phyloP scores from a whole-genome alignment of 2,113 vertebrate species.

The Plectropomus leopardus region DNA sequence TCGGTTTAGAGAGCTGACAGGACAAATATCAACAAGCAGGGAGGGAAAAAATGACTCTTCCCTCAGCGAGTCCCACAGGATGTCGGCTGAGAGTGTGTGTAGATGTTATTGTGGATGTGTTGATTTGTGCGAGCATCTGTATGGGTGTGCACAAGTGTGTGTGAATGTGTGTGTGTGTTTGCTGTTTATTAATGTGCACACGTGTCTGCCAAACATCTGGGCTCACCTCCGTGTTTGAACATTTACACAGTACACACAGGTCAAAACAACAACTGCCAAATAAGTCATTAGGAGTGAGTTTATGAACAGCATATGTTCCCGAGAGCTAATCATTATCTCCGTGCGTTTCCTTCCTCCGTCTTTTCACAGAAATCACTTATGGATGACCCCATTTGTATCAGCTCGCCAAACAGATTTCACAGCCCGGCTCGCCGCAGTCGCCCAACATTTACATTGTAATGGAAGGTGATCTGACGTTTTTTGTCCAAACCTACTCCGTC shows the following conservation, averaged over 20 bases:
- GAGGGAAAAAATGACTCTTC: slow-evolving; percentile 2
- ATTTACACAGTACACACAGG: slow-evolving; percentile 74
- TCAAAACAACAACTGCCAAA: slow-evolving; percentile 78
- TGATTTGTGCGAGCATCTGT: slow-evolving; percentile 46
- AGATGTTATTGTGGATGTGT: background rate
- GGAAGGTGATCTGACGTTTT: slow-evolving; percentile 35
- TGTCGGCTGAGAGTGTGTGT: slow-evolving; percentile 32
- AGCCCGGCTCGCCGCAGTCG: slow-evolving; percentile 1
- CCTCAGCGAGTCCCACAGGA: slow-evolving; percentile 47
- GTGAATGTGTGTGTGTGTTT: slow-evolving; percentile 25
- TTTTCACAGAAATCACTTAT: slow-evolving; percentile 53
- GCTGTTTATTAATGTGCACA: slow-evolving; percentile 72
- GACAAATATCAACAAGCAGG: slow-evolving; percentile 70
- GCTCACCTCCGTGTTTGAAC: slow-evolving; percentile 71
- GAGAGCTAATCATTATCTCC: slow-evolving; percentile 65
- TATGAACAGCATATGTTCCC: slow-evolving; percentile 63
- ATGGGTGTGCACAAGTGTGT: background rate
- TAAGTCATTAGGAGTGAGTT: slow-evolving; percentile 72
- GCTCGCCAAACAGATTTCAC: slow-evolving; percentile 22
- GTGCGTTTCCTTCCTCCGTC: slow-evolving; percentile 50
- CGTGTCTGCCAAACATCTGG: slow-evolving; percentile 80
- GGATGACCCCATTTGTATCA: slow-evolving; percentile 64
- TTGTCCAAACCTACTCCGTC: slow-evolving; percentile 22
- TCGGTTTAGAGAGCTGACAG: slow-evolving; percentile 56
- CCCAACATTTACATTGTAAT: slow-evolving; percentile 58